Percentiles rank a stretch among this genome's conserved stretches.
Conservation (phyloP, 2,888 invertebrate species). For the Labia minor region DNA sequence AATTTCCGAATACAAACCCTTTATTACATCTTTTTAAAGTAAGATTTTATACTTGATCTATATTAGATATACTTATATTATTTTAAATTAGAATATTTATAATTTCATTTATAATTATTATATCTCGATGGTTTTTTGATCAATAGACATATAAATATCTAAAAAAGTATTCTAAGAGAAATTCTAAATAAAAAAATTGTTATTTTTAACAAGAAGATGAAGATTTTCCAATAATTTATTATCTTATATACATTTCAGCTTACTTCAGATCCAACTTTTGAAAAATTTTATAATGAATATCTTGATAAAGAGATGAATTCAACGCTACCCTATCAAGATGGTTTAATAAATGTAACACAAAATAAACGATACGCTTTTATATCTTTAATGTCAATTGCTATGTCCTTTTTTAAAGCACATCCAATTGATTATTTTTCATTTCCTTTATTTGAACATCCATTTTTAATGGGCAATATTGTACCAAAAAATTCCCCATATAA, state of each 20-base stretch:
- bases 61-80: too few relatives aligned
- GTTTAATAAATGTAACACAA: not conserved
- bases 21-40: not conserved
- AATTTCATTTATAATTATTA: too few relatives aligned
- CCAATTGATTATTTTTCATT: not conserved
- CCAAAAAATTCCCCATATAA: not conserved
- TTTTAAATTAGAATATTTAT: too few relatives aligned
- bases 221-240: too few relatives aligned
- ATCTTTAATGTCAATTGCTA: not conserved
- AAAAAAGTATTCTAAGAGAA: too few relatives aligned
- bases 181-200: too few relatives aligned
- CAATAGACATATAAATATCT: too few relatives aligned
- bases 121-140: too few relatives aligned
- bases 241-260: too few relatives aligned
- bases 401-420: not conserved
- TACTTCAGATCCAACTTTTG: too few relatives aligned
- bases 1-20: not conserved
- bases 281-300: not conserved
- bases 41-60: too few relatives aligned
- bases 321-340: not conserved
- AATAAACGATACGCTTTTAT: not conserved
- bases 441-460: not conserved
- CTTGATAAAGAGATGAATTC: not conserved
- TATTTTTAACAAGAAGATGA: too few relatives aligned
- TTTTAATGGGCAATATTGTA: not conserved